Base-by-base conservation (phyloP, 2,888 invertebrate genomes). In the Polydrusus tereticollis region DNA sequence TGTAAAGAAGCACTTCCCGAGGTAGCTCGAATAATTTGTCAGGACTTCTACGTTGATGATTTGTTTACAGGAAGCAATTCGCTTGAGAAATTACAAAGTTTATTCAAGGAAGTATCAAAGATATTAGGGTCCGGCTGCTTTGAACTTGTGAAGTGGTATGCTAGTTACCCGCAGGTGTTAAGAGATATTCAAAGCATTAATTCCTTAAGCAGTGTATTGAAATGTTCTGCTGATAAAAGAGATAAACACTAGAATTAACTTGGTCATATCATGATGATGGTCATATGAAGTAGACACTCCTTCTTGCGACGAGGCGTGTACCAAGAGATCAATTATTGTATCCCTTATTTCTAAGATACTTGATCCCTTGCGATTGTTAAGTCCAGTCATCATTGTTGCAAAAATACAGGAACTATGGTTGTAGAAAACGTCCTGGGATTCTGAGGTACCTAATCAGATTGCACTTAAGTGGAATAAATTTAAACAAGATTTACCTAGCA, bases 21-120 rank as follows among this genome's bases (percentile, higher is more conserved):
- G 4, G 55, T 64, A 7, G 63, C 72, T 10, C 36, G 57, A 14
- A 62, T 69, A 0, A 55, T 75, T 16, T 20, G 66, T 41, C 65
- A 69, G 16, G 18, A 59, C 38, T 72, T 74, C 38, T 71, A 69
- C 26, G 71, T 71, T 3, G 71, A 69, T 14, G 72, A 66, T 21
- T 29, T 71, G 52, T 68, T 69, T 8, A 65, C 57, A 7, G 68
- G 68, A 8, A 58, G 66, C 10, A 55, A 66, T 10, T 41, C 69
- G 0, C 43, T 75, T 23, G 57, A 72, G 55, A 59, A 74, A 23
- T 69, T 67, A 8, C 67, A 62, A 38, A 16, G 50, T 18, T 67
- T 72, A 45, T 72, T 67, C 33, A 55, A n/a, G 26, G 64, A 67
- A 21, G 41, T 73, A 36, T 47, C 69, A 4, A 14, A 50, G 12